phyloP scores from a whole-genome alignment of 2,888 invertebrate genomes.

The Epinotia demarniana region DNA sequence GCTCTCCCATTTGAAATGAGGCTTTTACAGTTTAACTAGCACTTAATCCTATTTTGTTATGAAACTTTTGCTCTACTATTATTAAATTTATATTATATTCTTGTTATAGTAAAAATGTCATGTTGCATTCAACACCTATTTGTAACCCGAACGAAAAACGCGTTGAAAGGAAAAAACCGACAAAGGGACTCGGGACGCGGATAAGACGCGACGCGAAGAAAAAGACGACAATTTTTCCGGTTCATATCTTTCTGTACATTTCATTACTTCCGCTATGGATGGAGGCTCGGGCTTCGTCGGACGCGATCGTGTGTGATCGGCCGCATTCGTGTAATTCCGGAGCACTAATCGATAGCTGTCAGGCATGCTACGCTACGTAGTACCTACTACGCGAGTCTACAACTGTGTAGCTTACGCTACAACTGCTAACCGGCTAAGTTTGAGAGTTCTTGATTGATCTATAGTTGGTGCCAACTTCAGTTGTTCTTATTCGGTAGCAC shows the following conservation, averaged over 20 bases:
- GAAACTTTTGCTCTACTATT: constrained; percentile 16
- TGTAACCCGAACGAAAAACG: constrained; percentile 61
- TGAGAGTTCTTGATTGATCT: constrained; percentile 57
- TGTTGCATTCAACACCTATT: constrained; percentile 64
- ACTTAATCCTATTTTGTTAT: constrained; percentile 36
- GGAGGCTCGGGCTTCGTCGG: constrained; percentile 69
- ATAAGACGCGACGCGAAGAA: constrained; percentile 76
- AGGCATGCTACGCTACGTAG: constrained; percentile 66
- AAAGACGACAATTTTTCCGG: constrained; percentile 83
- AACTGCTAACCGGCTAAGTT: constrained; percentile 60
- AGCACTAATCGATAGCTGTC: constrained; percentile 78
- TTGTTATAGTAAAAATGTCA: constrained; percentile 55
- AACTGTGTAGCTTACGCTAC: constrained; percentile 74
- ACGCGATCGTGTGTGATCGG: constrained; percentile 63
- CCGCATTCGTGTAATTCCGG: constrained; percentile 63
- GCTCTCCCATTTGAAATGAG: constrained; percentile 66
- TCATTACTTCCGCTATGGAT: constrained; percentile 83
- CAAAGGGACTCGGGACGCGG: constrained; percentile 69
- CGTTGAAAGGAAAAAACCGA: constrained; percentile 71
- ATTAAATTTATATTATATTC: constrained; percentile 3
- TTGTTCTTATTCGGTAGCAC: constrained; percentile 48
- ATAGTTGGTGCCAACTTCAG: constrained; percentile 18
- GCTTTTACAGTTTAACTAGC: constrained; percentile 53
- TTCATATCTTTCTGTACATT: constrained; percentile 83
- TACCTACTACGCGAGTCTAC: constrained; percentile 74